phyloP scores from a whole-genome alignment of 2,888 invertebrate species.

The Patella pellucida region DNA sequence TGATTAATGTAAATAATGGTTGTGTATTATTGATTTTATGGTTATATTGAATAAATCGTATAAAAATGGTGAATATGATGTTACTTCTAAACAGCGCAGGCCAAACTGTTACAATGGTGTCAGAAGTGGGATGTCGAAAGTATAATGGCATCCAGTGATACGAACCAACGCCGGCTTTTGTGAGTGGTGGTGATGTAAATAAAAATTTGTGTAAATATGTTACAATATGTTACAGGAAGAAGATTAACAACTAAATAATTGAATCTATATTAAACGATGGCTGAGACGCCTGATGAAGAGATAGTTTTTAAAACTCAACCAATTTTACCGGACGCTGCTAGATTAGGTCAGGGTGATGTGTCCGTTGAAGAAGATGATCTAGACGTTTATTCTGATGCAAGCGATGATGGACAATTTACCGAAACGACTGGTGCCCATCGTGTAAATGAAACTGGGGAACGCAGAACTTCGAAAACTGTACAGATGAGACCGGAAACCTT shows the following conservation, averaged over 20 bases:
- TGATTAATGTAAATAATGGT: too few relatives aligned
- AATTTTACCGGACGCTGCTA: too few relatives aligned
- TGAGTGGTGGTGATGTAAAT: not conserved
- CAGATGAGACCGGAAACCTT: conserved; percentile 7
- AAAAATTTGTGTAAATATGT: not conserved
- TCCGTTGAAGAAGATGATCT: not conserved
- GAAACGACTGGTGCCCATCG: too few relatives aligned
- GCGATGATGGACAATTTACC: too few relatives aligned
- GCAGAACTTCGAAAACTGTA: not conserved
- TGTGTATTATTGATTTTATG: too few relatives aligned
- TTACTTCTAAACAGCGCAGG: not conserved
- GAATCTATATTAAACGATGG: not conserved
- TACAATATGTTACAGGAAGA: not conserved
- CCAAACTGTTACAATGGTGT: conserved; percentile 1
- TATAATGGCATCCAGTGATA: not conserved
- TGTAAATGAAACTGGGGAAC: not conserved
- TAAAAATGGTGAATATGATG: too few relatives aligned
- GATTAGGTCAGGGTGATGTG: not conserved
- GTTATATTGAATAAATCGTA: too few relatives aligned
- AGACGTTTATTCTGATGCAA: not conserved
- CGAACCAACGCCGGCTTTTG: too few relatives aligned
- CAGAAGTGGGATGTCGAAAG: not conserved
- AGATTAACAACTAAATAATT: not conserved
- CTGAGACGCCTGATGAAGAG: not conserved
- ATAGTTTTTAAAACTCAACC: not conserved